These are phyloP conservation scores for Amiota mariae DNA, from an alignment of 2,888 invertebrate genomes.

Conservation along the genomic window DNA sequence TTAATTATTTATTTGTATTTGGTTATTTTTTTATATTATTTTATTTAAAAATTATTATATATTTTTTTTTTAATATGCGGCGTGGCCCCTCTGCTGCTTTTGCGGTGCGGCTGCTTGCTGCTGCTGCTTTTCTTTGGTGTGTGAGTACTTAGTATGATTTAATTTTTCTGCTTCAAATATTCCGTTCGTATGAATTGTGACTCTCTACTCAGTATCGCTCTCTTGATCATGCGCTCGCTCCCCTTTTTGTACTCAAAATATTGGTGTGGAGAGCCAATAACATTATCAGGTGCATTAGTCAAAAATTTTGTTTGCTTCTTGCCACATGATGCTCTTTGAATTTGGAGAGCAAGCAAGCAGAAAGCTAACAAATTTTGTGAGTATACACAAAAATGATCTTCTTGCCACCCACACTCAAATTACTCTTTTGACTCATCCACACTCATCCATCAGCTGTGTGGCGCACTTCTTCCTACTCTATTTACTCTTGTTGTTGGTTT, in stretches of 20 bases:
- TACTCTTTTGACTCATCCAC: background rate
- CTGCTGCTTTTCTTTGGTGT: constrained; percentile 41
- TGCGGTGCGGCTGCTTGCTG: constrained; percentile 43
- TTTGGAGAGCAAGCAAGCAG: too few relatives aligned
- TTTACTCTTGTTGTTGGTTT: background rate
- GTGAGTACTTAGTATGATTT: constrained; percentile 14
- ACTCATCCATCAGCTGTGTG: background rate
- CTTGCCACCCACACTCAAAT: background rate
- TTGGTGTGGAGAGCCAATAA: background rate
- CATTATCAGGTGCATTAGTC: too few relatives aligned
- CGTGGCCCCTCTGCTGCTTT: constrained; percentile 37
- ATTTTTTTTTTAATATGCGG: constrained; percentile 34
- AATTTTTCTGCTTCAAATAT: constrained; percentile 19
- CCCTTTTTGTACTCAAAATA: background rate
- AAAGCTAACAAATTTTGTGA: background rate
- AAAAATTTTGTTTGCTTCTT: too few relatives aligned
- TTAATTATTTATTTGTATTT: constrained; percentile 25
- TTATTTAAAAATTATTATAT: constrained; percentile 34
- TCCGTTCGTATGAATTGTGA: background rate
- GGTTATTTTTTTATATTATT: constrained; percentile 3
- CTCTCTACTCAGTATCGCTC: background rate
- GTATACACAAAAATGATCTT: background rate
- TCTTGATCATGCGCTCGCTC: background rate
- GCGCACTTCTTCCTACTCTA: background rate
- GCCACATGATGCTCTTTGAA: too few relatives aligned